Base-by-base conservation (phyloP, 2,888 invertebrate species). In the Thera britannica region DNA sequence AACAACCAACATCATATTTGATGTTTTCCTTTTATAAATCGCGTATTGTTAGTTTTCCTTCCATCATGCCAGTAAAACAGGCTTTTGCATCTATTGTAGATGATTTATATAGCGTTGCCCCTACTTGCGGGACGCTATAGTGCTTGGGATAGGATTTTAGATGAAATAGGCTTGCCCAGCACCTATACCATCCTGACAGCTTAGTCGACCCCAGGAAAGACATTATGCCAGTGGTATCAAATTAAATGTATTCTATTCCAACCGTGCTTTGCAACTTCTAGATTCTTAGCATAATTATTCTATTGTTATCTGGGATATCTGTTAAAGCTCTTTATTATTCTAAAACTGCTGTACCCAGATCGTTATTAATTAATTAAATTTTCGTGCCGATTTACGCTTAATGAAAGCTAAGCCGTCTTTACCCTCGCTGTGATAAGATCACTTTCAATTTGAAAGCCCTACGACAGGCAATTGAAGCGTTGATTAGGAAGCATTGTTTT, bases 401-500 rank as follows among this genome's bases (percentile, higher is more conserved):
- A 66, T 70, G 56, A 69, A 69, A 65, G 58, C 48, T 60, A 56
- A 70, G 54, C 60, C 69, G 69, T 63, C 69, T 65, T 66, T 60
- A 66, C 69, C 66, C 63, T 66, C 65, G 57, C 52, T 63, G 44
- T 65, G 69, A 70, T 64, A 67, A 64, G 55, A 67, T 62, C 63
- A 54, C 62, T 66, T 66, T 67, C 61, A 70, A 70, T 67, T 67
- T 62, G 58, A 58, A 70, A 67, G 66, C 57, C 68, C 23, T 65
- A 57, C 44, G 41, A 65, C 62, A 65, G 58, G 58, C 62, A 64
- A 66, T 71, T 67, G 62, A 57, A 58, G 48, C 65, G 52, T 73
- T 66, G 58, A 75, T 68, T 68, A 62, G 61, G 55, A 54, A 56
- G 71, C 65, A 68, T 72, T 67, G 62, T 68, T 66, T 69, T 64